Evolutionary conservation across 2,888 invertebrate genomes (phyloP).

Genomic region (Andrena flavipes): DNA sequence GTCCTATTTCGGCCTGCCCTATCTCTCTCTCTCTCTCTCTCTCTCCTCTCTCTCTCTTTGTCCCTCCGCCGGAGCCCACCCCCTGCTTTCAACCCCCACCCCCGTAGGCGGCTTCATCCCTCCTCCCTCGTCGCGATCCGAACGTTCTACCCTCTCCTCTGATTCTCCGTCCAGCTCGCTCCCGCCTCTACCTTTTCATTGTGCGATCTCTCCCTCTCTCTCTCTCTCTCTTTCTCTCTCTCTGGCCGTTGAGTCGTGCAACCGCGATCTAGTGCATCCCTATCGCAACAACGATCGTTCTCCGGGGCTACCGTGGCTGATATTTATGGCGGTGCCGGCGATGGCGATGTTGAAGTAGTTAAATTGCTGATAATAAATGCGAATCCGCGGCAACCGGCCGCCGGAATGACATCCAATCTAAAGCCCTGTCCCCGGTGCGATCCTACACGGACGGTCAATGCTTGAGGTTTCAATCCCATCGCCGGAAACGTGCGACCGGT

Average conservation of each 20-base stretch:
- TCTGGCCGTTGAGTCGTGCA: conserved; percentile 72
- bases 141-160: conserved; percentile 38
- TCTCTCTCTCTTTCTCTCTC: conserved; percentile 24
- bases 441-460: conserved; percentile 19
- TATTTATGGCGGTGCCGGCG: conserved; percentile 73
- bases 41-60: conserved; percentile 45
- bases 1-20: conserved; percentile 64
- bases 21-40: conserved; percentile 33
- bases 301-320: conserved; percentile 75
- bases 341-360: conserved; percentile 80
- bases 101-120: conserved; percentile 51
- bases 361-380: conserved; percentile 83
- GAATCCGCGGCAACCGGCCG: conserved; percentile 52
- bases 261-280: conserved; percentile 82
- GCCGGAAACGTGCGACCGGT: conserved; percentile 16
- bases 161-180: conserved; percentile 50
- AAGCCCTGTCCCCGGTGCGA: conserved; percentile 30
- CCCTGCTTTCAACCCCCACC: conserved; percentile 58
- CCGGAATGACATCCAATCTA: conserved; percentile 48
- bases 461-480: conserved; percentile 46
- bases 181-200: conserved; percentile 60
- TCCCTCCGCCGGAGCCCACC: conserved; percentile 52
- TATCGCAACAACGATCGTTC: conserved; percentile 82
- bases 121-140: conserved; percentile 41
- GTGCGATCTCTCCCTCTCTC: conserved; percentile 46